Evolutionary conservation across 2,113 vertebrate genomes (phyloP), one percentile per base, ranked within the genome.

Genomic region (Phycodurus eques): DNA sequence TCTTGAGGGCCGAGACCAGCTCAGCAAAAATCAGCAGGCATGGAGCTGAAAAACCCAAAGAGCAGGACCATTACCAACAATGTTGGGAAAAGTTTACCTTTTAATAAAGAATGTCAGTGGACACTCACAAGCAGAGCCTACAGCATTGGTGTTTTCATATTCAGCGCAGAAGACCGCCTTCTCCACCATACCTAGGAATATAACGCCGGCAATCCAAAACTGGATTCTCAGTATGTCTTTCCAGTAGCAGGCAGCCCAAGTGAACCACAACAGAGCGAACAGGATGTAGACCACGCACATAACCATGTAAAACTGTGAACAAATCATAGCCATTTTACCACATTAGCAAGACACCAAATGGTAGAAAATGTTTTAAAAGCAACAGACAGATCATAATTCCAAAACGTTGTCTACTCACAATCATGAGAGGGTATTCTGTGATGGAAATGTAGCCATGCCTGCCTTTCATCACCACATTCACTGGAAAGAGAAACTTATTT

Each of bases 341-440:
- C 42, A 64, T 49, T 63, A 17, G 17, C 17, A 19, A 53, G 5
- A 15, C 49, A 53, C 12, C 47, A 49, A 49, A 49, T 35, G 2
- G 6, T 14, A 39, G 7, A 31, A 8, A 9, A n/a, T 31, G 14
- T 35, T 43, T 68, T 17, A 10, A 1, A 51, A 15, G 14, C n/a
- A 51, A 46, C 44, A 66, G 43, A 49, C 44, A 20, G 44, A 68
- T 44, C 6, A 8, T 46, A 53, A 56, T 12, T 39, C 6, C 17
- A 39, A 7, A 57, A 59, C n/a, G 17, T 33, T 5, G 46, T 80
- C 5, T 78, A 95, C 95, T 95, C 82, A 96, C 95, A 77, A 96
- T 95, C 95, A 96, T 95, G 46, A 96, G 91, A 69, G 95, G 94
- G 94, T 95, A 96, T 71, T 96, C 95, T 56, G 95, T 95, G 65